phyloP scores from a whole-genome alignment of 2,113 vertebrate genomes.

The Cephalophus harveyi region DNA sequence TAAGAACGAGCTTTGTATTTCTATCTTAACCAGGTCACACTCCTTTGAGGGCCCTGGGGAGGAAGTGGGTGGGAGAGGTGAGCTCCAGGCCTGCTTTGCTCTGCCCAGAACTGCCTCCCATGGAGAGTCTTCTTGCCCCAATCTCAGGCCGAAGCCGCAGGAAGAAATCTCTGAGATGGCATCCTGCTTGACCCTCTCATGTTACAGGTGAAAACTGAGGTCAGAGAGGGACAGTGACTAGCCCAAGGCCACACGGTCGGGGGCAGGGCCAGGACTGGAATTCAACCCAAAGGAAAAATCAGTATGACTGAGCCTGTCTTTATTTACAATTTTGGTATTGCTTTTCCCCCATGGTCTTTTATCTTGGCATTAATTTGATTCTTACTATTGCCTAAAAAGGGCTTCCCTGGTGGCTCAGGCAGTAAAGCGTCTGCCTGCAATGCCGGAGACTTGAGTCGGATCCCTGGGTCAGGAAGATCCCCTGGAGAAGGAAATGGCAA shows the following conservation, averaged over 20 bases:
- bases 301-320: not conserved
- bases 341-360: not conserved
- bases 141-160: not conserved
- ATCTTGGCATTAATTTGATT: not conserved
- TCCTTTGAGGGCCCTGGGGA: not conserved
- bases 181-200: not conserved
- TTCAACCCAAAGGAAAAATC: not conserved
- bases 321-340: not conserved
- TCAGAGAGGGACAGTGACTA: not conserved
- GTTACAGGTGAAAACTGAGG: not conserved
- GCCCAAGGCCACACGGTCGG: not conserved
- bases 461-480: not conserved
- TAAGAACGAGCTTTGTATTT: not conserved
- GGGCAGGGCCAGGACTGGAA: not conserved
- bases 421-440: not conserved
- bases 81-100: not conserved
- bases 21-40: not conserved
- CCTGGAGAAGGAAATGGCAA: not conserved
- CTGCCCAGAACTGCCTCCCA: not conserved
- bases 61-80: not conserved
- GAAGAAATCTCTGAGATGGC: not conserved
- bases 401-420: not conserved
- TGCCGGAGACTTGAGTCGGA: rapidly evolving
- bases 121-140: rapidly evolving
- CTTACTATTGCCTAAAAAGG: not conserved